Conservation (phyloP, 1,140 invertebrate genomes). For the Drosophila pseudoobscura region DNA sequence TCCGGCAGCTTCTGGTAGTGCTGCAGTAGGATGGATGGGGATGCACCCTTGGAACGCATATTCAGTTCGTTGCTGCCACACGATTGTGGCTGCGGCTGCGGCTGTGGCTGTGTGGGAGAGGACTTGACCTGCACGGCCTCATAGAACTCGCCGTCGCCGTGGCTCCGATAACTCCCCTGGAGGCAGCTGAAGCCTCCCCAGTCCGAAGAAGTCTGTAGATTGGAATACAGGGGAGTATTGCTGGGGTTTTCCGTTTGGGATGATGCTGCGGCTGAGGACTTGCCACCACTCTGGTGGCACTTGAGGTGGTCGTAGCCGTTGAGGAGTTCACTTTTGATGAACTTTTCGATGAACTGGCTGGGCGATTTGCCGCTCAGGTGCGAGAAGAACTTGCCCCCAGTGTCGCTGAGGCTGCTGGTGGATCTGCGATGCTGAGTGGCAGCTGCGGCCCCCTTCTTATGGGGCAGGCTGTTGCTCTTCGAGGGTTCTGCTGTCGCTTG, state of each 20-base stretch:
- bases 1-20: constrained; percentile 68
- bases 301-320: constrained; percentile 68
- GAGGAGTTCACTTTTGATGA: constrained; percentile 66
- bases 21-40: constrained; percentile 37
- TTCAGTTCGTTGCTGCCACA: constrained; percentile 25
- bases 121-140: constrained; percentile 58
- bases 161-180: constrained; percentile 72
- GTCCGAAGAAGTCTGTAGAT: constrained; percentile 36
- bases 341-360: constrained; percentile 73
- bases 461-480: constrained; percentile 62
- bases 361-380: constrained; percentile 63
- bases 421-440: constrained; percentile 53
- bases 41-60: constrained; percentile 47
- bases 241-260: constrained; percentile 4
- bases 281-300: constrained; percentile 43
- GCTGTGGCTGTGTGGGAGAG: too few species aligned
- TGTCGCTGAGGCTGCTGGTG: constrained; percentile 57
- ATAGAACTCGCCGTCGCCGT: constrained; percentile 68
- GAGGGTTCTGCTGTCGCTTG: not conserved
- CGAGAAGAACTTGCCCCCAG: constrained; percentile 61
- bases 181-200: constrained; percentile 63
- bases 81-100: constrained; percentile 9
- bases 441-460: constrained; percentile 40
- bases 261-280: constrained; percentile 21
- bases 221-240: constrained; percentile 34